Evolutionary conservation across 2,888 invertebrate species (phyloP).

Genomic region (Troilus luridus): DNA sequence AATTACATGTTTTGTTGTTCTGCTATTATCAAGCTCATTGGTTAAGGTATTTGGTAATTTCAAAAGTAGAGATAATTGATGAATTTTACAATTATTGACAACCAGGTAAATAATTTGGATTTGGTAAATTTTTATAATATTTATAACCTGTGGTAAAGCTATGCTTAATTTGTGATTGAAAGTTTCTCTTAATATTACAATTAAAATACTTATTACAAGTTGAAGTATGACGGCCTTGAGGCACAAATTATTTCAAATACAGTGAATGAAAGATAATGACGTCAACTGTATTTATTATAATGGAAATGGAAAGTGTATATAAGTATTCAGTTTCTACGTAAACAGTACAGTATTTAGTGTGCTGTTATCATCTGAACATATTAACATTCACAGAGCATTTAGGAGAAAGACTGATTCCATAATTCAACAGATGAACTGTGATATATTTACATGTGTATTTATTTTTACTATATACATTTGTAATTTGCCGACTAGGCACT

Average conservation of each 20-base stretch:
- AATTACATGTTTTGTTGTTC: constrained; percentile 61
- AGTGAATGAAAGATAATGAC: constrained; percentile 62
- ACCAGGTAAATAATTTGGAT: constrained; percentile 61
- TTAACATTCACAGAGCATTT: constrained; percentile 61
- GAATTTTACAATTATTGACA: constrained; percentile 62
- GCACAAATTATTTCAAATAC: constrained; percentile 62
- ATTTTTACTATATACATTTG: constrained; percentile 59
- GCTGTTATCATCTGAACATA: constrained; percentile 61
- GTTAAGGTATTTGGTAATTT: constrained; percentile 61
- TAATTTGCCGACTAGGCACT: constrained; percentile 60
- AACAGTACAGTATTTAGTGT: constrained; percentile 61
- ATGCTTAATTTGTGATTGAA: constrained; percentile 64
- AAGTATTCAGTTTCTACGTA: constrained; percentile 61
- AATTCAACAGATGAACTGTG: constrained; percentile 63
- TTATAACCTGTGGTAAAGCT: constrained; percentile 63
- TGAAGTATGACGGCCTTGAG: constrained; percentile 59
- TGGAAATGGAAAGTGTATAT: constrained; percentile 58
- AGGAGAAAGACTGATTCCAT: constrained; percentile 65
- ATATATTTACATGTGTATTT: constrained; percentile 63
- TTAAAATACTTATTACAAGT: constrained; percentile 63
- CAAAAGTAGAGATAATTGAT: constrained; percentile 60
- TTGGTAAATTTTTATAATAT: constrained; percentile 59
- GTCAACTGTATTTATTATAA: constrained; percentile 63
- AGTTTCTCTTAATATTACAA: constrained; percentile 63
- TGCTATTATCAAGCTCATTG: constrained; percentile 63